Conservation (phyloP, 2,888 invertebrate genomes). For the Mesoligia furuncula region DNA sequence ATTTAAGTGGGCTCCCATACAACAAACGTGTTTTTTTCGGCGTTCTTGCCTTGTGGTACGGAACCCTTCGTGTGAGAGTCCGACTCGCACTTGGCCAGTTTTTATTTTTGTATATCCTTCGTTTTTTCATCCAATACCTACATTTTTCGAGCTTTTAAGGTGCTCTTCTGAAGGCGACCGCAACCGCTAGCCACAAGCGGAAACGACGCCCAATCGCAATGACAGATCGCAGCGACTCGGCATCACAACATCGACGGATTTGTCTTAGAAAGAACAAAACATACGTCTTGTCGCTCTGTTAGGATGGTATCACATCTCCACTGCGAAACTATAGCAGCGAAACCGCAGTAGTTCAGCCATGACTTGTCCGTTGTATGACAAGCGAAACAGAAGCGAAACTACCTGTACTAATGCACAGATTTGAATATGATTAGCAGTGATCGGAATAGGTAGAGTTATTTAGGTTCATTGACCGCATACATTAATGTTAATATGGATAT, state of each 20-base stretch:
- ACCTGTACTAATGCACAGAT: background rate
- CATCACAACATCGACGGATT: background rate
- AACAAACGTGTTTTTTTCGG: too few relatives aligned
- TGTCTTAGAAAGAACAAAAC: background rate
- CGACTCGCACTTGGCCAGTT: too few relatives aligned
- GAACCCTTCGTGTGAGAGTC: too few relatives aligned
- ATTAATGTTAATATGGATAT: too few relatives aligned
- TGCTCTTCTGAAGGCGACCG: background rate
- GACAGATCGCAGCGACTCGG: background rate
- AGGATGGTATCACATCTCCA: background rate
- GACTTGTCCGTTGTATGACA: too few relatives aligned
- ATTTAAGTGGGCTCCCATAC: too few relatives aligned
- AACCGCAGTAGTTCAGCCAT: background rate
- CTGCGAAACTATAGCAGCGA: background rate
- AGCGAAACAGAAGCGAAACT: background rate
- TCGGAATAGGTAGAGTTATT: too few relatives aligned
- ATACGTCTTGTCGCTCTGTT: background rate
- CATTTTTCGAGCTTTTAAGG: background rate
- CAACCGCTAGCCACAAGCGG: background rate
- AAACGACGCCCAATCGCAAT: background rate
- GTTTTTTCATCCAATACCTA: background rate
- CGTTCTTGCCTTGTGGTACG: too few relatives aligned
- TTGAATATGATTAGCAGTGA: too few relatives aligned
- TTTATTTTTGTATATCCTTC: background rate
- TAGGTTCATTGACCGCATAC: too few relatives aligned